Conservation (phyloP, 2,113 vertebrate species). For the Eclectus roratus region DNA sequence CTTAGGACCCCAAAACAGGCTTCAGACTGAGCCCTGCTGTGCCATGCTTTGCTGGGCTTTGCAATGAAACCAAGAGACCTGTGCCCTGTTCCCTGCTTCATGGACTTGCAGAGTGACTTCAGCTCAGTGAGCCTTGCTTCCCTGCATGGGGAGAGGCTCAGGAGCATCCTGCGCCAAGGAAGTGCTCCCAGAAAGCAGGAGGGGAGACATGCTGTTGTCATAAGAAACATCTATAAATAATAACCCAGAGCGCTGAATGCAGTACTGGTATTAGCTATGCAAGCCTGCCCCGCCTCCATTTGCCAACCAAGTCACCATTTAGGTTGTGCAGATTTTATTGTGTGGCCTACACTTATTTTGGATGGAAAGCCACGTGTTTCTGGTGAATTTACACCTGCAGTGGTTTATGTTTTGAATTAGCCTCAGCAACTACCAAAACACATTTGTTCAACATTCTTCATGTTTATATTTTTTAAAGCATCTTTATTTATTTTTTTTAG, state of each 20-base stretch:
- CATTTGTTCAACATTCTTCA: background rate
- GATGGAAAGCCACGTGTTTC: background rate
- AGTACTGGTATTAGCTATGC: background rate
- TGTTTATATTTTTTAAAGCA: background rate
- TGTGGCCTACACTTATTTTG: background rate
- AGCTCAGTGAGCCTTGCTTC: rapidly evolving
- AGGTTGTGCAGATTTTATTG: background rate
- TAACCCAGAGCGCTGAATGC: background rate
- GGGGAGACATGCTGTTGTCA: background rate
- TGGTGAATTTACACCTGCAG: background rate
- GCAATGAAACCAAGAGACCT: background rate
- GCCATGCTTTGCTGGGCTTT: background rate
- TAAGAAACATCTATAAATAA: background rate
- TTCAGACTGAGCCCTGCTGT: rapidly evolving
- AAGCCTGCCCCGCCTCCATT: background rate
- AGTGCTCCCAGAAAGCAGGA: rapidly evolving
- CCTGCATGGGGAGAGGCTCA: rapidly evolving
- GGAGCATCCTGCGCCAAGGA: rapidly evolving
- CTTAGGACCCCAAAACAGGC: background rate
- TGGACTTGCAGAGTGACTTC: background rate
- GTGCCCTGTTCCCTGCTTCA: rapidly evolving
- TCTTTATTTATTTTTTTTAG: background rate
- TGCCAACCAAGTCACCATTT: background rate
- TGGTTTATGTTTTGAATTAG: constrained; percentile 14
- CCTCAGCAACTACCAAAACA: background rate